Evolutionary conservation across 23 tunicate species (phyloP).

Genomic region (Halocynthia aurantium): DNA sequence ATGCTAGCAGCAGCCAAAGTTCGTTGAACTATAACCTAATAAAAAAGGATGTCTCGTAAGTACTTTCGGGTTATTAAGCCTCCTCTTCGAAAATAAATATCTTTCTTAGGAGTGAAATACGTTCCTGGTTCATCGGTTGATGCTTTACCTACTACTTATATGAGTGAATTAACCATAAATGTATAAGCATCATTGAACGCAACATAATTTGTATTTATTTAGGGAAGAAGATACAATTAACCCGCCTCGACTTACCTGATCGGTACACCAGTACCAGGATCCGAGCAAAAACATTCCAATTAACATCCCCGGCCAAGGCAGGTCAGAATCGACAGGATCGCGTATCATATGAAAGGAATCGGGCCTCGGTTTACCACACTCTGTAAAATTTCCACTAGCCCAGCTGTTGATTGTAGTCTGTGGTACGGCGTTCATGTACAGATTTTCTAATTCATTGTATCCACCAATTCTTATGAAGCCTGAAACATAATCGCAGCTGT

Average conservation of each 20-base stretch:
- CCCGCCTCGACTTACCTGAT: slow-evolving; percentile 37
- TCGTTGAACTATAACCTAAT: slow-evolving; percentile 79
- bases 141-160: too few species aligned
- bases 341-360: slow-evolving; percentile 75
- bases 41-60: background rate
- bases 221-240: background rate
- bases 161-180: too few species aligned
- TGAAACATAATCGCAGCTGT: background rate
- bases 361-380: slow-evolving; percentile 69
- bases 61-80: too few species aligned
- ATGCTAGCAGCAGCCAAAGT: slow-evolving; percentile 47
- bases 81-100: background rate
- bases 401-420: slow-evolving; percentile 37
- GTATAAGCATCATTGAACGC: background rate
- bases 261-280: slow-evolving; percentile 91
- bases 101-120: background rate
- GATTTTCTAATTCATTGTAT: slow-evolving; percentile 41
- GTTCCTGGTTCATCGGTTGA: too few species aligned
- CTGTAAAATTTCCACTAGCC: slow-evolving; percentile 30
- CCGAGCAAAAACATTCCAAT: slow-evolving; percentile 66
- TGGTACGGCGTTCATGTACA: slow-evolving; percentile 74
- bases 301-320: slow-evolving; percentile 91
- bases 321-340: slow-evolving; percentile 59
- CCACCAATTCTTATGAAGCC: slow-evolving; percentile 72
- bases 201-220: background rate